Conservation (phyloP, 2,113 vertebrate genomes). For the Rattus rattus region DNA sequence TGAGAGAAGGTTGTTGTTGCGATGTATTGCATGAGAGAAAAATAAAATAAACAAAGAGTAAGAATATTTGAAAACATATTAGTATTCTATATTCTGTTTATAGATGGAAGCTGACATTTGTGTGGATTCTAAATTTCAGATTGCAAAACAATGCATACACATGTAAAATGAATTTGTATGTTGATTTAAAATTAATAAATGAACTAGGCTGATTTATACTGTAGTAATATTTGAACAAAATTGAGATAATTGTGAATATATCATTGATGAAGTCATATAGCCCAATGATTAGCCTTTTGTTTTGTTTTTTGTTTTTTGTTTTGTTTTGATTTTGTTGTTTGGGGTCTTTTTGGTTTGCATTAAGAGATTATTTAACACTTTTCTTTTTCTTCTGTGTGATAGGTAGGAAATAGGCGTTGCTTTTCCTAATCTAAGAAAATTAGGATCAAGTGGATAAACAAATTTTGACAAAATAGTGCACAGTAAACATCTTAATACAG, state of each 20-base stretch:
- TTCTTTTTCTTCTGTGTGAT: neutral
- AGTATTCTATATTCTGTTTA: neutral
- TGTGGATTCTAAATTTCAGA: neutral
- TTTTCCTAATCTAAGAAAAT: neutral
- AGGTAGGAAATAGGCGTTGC: accelerated
- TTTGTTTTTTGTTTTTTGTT: neutral
- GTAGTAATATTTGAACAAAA: neutral
- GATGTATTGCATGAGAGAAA: neutral
- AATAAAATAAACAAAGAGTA: neutral
- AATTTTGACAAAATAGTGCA: neutral
- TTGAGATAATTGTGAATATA: neutral
- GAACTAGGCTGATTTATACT: neutral
- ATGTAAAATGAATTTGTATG: neutral
- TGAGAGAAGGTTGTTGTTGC: neutral
- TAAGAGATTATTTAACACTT: neutral
- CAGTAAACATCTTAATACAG: neutral
- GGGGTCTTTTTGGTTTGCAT: neutral
- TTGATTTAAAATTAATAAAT: neutral
- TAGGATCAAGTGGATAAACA: neutral
- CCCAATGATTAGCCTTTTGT: neutral
- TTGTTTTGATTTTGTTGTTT: too few species aligned
- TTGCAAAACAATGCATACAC: neutral
- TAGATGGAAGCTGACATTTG: neutral
- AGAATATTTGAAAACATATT: neutral
- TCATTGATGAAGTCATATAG: neutral